Conservation (phyloP, 2,797 vertebrate species). For the Pelodytes ibericus region DNA sequence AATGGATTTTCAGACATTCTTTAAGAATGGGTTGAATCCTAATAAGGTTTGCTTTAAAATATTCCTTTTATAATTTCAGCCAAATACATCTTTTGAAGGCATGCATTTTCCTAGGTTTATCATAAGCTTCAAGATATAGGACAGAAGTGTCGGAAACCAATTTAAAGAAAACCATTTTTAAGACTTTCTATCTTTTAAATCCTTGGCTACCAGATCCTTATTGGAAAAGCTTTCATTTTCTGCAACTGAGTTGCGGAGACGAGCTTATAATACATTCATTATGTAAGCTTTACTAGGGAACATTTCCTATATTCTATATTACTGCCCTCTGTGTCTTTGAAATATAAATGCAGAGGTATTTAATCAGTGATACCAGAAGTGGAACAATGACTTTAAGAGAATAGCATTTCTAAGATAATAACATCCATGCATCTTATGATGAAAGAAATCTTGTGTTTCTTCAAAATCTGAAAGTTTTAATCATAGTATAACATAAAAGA, state of each 20-base stretch:
- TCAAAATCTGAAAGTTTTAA: conserved; percentile 28
- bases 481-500: conserved; percentile 28
- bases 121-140: conserved; percentile 48
- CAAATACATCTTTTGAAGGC: conserved; percentile 55
- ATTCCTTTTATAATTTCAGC: conserved; percentile 58
- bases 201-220: conserved; percentile 53
- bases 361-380: conserved; percentile 44
- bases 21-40: conserved; percentile 49
- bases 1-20: conserved; percentile 43
- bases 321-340: conserved; percentile 47
- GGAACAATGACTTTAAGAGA: conserved; percentile 40
- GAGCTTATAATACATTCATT: conserved; percentile 46
- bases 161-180: conserved; percentile 50
- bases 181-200: conserved; percentile 53
- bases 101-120: conserved; percentile 55
- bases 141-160: conserved; percentile 45
- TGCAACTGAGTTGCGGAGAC: conserved; percentile 49
- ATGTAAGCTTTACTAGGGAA: conserved; percentile 52
- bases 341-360: conserved; percentile 54
- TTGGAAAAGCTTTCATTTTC: conserved; percentile 59
- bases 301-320: conserved; percentile 41
- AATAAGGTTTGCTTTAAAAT: conserved; percentile 54
- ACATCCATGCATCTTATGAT: conserved; percentile 42
- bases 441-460: conserved; percentile 30
- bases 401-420: conserved; percentile 37